Conservation (phyloP, 2,797 vertebrate species). For the Sparidentex hasta region DNA sequence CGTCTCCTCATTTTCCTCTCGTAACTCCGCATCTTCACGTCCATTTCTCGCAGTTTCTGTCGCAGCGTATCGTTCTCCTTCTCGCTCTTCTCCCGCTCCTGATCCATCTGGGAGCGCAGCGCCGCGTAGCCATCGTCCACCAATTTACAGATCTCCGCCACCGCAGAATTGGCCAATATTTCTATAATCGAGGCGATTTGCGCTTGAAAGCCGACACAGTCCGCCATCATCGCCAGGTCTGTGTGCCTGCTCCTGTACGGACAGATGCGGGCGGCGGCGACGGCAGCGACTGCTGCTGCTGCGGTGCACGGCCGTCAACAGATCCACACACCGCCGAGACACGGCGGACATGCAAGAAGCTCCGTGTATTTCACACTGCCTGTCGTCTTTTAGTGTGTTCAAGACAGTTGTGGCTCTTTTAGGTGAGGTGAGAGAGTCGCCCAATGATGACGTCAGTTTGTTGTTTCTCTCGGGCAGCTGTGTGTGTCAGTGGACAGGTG, state of each 20-base stretch:
- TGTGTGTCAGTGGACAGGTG: not conserved
- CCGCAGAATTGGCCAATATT: slow-evolving; percentile 85
- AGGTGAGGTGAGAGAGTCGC: slow-evolving; percentile 61
- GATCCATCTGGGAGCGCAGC: slow-evolving; percentile 83
- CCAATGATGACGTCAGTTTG: slow-evolving; percentile 75
- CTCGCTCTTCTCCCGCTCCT: slow-evolving; percentile 75
- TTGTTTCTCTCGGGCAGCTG: slow-evolving; percentile 45
- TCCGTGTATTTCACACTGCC: not conserved
- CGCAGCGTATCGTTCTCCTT: slow-evolving; percentile 83
- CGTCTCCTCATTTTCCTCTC: slow-evolving; percentile 81
- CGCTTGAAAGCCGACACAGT: slow-evolving; percentile 83
- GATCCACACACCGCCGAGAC: slow-evolving; percentile 7
- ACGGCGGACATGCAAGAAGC: slow-evolving; percentile 19
- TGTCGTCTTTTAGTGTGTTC: not conserved
- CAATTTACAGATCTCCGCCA: slow-evolving; percentile 86
- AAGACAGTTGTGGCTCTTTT: slow-evolving; percentile 24
- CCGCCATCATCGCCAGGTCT: slow-evolving; percentile 78
- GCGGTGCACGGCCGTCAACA: slow-evolving; percentile 27
- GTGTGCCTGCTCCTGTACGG: slow-evolving; percentile 12
- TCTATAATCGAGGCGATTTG: slow-evolving; percentile 87
- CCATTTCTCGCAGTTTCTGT: slow-evolving; percentile 80
- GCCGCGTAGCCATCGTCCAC: slow-evolving; percentile 85
- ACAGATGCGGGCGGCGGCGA: slow-evolving; percentile 27
- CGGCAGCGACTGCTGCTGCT: slow-evolving; percentile 20
- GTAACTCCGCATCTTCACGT: slow-evolving; percentile 79